A percentile compares a stretch with the other conserved stretches of the same genome.
phyloP scores from a whole-genome alignment of 2,113 vertebrate genomes.

The Dicerorhinus sumatrensis region DNA sequence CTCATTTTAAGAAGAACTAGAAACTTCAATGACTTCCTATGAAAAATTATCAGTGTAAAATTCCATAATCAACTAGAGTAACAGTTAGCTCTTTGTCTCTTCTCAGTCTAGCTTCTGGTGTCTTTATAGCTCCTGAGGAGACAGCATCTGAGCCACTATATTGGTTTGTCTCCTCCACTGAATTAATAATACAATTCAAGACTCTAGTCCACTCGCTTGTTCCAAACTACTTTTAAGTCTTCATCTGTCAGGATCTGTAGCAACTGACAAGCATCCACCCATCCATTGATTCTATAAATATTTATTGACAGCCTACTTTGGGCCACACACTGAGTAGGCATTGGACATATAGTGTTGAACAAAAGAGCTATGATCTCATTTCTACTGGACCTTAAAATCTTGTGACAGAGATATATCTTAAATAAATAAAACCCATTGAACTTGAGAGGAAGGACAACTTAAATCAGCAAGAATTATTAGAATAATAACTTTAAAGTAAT shows the following conservation, averaged over 20 bases:
- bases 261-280: not conserved
- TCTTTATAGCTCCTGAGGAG: not conserved
- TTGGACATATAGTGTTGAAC: not conserved
- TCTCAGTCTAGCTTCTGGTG: not conserved
- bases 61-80: not conserved
- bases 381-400: not conserved
- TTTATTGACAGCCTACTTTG: not conserved
- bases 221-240: not conserved
- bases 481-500: not conserved
- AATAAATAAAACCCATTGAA: not conserved
- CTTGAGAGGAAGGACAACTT: not conserved
- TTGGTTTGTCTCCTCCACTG: not conserved
- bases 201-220: not conserved
- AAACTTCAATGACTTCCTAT: not conserved
- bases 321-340: not conserved
- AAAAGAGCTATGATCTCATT: not conserved
- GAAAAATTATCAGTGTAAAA: not conserved
- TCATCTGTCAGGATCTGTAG: not conserved
- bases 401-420: not conserved
- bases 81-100: not conserved
- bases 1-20: not conserved
- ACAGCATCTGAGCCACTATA: not conserved
- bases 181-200: not conserved
- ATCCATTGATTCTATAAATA: not conserved
- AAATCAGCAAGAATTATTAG: not conserved